A percentile compares a stretch with the other conserved stretches of the same genome.
Evolutionary conservation across 2,888 invertebrate genomes (phyloP).

Genomic region (Petrolisthes manimaculis): DNA sequence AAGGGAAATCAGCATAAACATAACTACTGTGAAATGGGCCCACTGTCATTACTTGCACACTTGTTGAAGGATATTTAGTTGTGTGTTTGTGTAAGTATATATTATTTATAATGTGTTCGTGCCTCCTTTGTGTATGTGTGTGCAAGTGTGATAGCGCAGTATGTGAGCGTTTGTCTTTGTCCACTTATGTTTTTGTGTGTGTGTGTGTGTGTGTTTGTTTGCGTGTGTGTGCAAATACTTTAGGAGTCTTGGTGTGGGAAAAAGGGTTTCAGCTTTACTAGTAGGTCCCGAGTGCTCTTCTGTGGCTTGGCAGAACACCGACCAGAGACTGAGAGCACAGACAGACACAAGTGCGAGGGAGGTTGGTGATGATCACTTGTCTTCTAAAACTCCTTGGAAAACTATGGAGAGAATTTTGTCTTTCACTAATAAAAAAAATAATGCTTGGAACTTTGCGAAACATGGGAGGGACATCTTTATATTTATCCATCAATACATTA

Average conservation of each 20-base stretch:
- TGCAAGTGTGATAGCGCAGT: not conserved
- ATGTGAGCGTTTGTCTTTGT: slow-evolving; percentile 6
- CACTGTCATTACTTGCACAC: too few relatives aligned
- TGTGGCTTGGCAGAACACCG: slow-evolving; percentile 1
- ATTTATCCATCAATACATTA: not conserved
- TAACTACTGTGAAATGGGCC: too few relatives aligned
- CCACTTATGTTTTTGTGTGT: slow-evolving; percentile 27
- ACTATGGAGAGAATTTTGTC: slow-evolving; percentile 6
- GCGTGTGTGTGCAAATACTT: not conserved
- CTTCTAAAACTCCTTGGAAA: not conserved
- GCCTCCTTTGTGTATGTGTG: not conserved
- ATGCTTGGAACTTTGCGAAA: not conserved
- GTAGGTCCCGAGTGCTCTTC: not conserved
- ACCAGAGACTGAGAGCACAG: slow-evolving; percentile 5
- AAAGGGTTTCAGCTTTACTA: slow-evolving; percentile 3
- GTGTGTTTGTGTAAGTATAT: not conserved
- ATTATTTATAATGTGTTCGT: too few relatives aligned
- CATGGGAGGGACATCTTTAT: not conserved
- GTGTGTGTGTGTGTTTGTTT: slow-evolving; percentile 23
- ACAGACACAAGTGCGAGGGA: not conserved
- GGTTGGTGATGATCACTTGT: not conserved
- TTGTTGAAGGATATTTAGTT: not conserved
- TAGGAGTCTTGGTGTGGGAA: not conserved
- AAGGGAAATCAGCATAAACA: too few relatives aligned
- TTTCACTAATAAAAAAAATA: not conserved